Conservation (phyloP, 1,140 invertebrate genomes). For the Argopecten irradians region DNA sequence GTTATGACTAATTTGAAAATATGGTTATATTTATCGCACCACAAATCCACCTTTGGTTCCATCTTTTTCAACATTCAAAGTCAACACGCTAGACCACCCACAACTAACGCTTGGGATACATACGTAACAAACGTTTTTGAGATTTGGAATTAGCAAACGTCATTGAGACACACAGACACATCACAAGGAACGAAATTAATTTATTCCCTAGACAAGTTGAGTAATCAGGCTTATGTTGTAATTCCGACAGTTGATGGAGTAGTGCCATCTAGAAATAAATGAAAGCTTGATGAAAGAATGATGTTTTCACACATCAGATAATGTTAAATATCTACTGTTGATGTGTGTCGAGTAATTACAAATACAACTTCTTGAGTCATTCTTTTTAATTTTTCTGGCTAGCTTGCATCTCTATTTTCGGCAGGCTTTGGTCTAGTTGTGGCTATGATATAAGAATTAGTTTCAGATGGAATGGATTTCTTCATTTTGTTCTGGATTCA, state of each 20-base stretch:
- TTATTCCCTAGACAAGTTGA: background rate
- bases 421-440: background rate
- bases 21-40: background rate
- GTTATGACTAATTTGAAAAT: slow-evolving; percentile 18
- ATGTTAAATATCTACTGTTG: background rate
- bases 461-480: background rate
- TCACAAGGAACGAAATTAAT: slow-evolving; percentile 7
- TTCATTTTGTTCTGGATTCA: background rate
- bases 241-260: slow-evolving; percentile 13
- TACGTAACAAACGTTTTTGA: background rate
- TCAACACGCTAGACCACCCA: slow-evolving; percentile 1
- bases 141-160: slow-evolving; percentile 11
- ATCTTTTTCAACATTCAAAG: background rate
- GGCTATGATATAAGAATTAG: too few species aligned
- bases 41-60: background rate
- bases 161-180: background rate
- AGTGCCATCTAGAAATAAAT: slow-evolving; percentile 1
- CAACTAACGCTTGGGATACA: background rate
- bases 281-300: slow-evolving; percentile 12
- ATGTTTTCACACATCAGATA: background rate
- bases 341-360: background rate
- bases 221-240: slow-evolving; percentile 2
- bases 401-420: background rate
- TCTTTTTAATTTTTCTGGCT: background rate
- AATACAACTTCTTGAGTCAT: background rate